These are phyloP conservation scores for Microcebus tavaratra DNA, from an alignment of 2,113 vertebrate genomes.

Conservation along the genomic window DNA sequence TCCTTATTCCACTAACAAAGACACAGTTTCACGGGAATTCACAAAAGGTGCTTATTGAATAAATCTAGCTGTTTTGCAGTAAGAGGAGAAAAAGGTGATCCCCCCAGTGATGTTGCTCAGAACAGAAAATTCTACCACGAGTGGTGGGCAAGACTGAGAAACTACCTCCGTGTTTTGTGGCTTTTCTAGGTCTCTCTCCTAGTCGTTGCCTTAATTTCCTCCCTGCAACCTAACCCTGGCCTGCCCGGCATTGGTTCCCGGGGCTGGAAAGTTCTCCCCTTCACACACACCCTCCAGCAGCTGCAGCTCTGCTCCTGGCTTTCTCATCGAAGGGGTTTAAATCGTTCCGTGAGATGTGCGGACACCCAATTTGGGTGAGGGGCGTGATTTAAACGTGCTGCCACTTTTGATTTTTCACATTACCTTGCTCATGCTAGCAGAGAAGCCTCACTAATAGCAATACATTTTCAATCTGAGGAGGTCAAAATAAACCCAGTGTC, in stretches of 20 bases:
- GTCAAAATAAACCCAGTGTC: conserved; percentile 67
- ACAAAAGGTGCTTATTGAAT: background rate
- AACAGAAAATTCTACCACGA: background rate
- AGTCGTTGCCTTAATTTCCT: background rate
- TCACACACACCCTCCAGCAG: background rate
- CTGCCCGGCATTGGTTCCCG: background rate
- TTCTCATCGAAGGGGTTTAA: conserved; percentile 71
- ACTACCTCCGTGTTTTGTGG: background rate
- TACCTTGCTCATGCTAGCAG: conserved; percentile 76
- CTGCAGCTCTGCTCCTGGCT: background rate
- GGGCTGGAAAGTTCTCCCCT: background rate
- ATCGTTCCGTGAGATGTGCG: conserved; percentile 66
- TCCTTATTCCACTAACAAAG: conserved; percentile 53
- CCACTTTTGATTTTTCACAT: conserved; percentile 85
- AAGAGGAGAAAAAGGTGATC: background rate
- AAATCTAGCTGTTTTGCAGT: background rate
- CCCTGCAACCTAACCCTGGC: background rate
- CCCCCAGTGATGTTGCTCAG: background rate
- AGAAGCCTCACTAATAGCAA: conserved; percentile 80
- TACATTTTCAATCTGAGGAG: conserved; percentile 78
- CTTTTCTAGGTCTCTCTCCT: background rate
- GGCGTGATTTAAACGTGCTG: conserved; percentile 79
- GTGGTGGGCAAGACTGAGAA: background rate
- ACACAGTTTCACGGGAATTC: background rate
- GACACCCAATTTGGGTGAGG: conserved; percentile 77